Evolutionary conservation across 2,113 vertebrate genomes (phyloP), one percentile per base, ranked within the genome.

Genomic region (Philantomba maxwellii): DNA sequence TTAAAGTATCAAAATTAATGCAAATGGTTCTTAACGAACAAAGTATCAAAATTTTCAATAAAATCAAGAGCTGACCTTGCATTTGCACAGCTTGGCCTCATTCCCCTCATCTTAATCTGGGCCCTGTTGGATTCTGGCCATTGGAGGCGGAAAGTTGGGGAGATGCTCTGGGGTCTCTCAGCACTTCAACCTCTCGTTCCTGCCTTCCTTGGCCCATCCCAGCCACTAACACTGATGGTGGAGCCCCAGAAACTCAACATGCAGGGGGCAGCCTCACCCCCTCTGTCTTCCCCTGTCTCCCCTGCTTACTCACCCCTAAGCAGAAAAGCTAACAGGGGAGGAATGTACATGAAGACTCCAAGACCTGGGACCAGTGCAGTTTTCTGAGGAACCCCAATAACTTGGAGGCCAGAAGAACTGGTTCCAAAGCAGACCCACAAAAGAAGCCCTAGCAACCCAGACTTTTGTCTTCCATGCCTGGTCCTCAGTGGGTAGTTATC

Each of bases 241-340:
- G 6, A 33, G 30, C 58, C 60, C 87, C 21, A 93, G 89, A 66
- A 57, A 30, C 26, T 33, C n/a, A 80, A 12, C 7, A 23, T 23
- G 8, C 43, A 93, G 39, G 3, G n/a, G 43, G 53, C 4, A 30
- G 17, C 15, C 11, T 45, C 23, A 7, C 25, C 60, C 1, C 0
- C n/a, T 23, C 19, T 7, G 5, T 28, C 6, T 55, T 28, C 13
- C 5, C 30, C 6, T 7, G 5, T 33, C 9, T 10, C 21, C 5
- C 26, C 5, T 11, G 10, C 33, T 19, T 3, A n/a, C 7, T 53
- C 33, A 45, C 49, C n/a, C 49, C 8, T 3, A 11, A 80, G 55
- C 43, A 49, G 36, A 75, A 51, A 33, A 47, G n/a, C 25, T 26
- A 17, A 33, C 60, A 30, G 39, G 3, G 10, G n/a, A 78, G 57